phyloP scores from a whole-genome alignment of 2,888 invertebrate species.

The Dynastes grantii region DNA sequence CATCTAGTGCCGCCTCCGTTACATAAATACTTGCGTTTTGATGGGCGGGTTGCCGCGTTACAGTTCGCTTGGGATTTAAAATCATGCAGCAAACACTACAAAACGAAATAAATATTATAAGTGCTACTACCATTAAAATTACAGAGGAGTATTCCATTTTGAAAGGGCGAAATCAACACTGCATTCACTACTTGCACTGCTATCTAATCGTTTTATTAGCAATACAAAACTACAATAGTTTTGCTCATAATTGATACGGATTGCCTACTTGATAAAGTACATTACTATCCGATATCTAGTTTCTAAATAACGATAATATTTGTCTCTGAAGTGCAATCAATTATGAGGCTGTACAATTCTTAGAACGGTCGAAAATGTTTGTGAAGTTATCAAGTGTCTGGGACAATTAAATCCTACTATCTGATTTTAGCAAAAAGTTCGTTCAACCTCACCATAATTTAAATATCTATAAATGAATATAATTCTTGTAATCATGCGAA shows the following conservation, averaged over 20 bases:
- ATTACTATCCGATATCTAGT: neutral
- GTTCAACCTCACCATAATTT: too few species aligned
- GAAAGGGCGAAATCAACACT: neutral
- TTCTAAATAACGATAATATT: conserved; percentile 6
- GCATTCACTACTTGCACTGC: neutral
- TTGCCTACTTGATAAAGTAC: conserved; percentile 3
- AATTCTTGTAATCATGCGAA: too few species aligned
- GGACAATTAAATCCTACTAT: too few species aligned
- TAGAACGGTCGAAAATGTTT: too few species aligned
- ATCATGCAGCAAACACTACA: neutral
- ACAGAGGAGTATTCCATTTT: neutral
- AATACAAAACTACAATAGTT: neutral
- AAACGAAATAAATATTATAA: neutral
- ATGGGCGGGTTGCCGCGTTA: neutral
- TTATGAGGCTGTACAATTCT: too few species aligned
- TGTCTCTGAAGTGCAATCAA: neutral
- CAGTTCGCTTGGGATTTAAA: neutral
- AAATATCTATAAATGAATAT: too few species aligned
- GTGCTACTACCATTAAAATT: neutral
- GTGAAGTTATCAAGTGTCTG: too few species aligned
- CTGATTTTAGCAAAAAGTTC: too few species aligned
- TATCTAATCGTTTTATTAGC: neutral
- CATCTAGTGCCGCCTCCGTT: neutral
- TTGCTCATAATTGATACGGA: neutral
- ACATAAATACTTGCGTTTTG: neutral